Evolutionary conservation across 2,113 vertebrate species (phyloP).

Genomic region (Pelmatolapia mariae): DNA sequence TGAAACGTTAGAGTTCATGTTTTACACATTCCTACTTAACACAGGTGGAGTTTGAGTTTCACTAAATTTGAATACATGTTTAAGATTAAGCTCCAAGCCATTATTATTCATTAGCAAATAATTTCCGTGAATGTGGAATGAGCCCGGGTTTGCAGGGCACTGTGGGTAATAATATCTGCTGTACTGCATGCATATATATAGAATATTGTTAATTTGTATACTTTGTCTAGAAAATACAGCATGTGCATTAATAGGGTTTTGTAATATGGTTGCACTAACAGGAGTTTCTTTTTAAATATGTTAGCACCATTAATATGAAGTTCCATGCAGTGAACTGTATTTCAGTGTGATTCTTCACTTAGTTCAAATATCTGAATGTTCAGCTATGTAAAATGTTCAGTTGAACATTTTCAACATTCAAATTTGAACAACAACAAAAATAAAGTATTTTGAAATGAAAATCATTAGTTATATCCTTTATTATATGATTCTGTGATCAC

Average conservation of each 20-base stretch:
- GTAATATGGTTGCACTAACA: background rate
- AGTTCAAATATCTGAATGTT: background rate
- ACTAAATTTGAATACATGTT: conserved; percentile 55
- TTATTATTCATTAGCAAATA: conserved; percentile 51
- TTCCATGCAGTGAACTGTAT: background rate
- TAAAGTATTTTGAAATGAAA: background rate
- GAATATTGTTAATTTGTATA: background rate
- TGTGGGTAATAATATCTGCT: background rate
- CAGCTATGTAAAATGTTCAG: background rate
- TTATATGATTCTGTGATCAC: background rate
- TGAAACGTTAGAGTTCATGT: conserved; percentile 39
- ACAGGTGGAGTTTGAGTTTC: conserved; percentile 25
- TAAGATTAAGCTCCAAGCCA: conserved; percentile 40
- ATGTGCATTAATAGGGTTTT: no score
- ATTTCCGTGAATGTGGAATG: conserved; percentile 35
- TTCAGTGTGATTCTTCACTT: background rate
- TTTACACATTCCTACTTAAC: conserved; percentile 55
- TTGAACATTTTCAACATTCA: background rate
- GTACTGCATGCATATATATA: background rate
- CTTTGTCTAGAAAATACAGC: background rate
- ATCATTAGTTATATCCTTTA: background rate
- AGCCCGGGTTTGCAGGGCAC: background rate
- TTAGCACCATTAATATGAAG: background rate
- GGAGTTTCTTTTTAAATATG: background rate
- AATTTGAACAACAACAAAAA: background rate